Evolutionary conservation across 53 echinoderm and acorn worm genomes (phyloP).

Genomic region (Paracentrotus lividus): DNA sequence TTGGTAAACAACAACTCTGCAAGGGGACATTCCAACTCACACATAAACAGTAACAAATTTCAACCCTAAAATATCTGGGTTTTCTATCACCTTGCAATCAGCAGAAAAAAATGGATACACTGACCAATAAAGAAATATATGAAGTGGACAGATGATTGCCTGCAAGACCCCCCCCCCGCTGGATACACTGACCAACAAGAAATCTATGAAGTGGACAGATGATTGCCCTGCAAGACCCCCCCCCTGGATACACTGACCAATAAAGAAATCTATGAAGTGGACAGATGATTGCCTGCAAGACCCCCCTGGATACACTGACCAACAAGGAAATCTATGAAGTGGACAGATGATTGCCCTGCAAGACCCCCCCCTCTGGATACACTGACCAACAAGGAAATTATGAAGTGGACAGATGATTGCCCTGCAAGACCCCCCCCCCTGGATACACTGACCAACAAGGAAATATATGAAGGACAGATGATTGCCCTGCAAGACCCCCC

Average conservation of each 20-base stretch:
- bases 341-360: too few species aligned
- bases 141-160: slow-evolving; percentile 25
- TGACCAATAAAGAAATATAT: slow-evolving; percentile 44
- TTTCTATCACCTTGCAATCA: slow-evolving; percentile 10
- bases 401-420: slow-evolving; percentile 29
- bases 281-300: too few species aligned
- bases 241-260: slow-evolving; percentile 28
- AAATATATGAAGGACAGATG: too few species aligned
- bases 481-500: too few species aligned
- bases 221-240: too few species aligned
- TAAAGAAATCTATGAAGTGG: slow-evolving; percentile 38
- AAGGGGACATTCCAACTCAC: slow-evolving; percentile 60
- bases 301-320: too few species aligned
- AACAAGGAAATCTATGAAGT: too few species aligned
- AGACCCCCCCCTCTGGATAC: too few species aligned
- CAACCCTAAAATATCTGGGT: slow-evolving; percentile 4
- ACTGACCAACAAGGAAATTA: slow-evolving; percentile 42
- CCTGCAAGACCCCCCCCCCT: too few species aligned
- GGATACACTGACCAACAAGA: too few species aligned
- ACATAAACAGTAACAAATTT: slow-evolving; percentile 63
- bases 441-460: slow-evolving; percentile 22
- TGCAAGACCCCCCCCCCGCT: too few species aligned
- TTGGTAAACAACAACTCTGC: slow-evolving; percentile 69
- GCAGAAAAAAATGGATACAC: neutral
- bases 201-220: too few species aligned